phyloP scores from a whole-genome alignment of 2,113 vertebrate species.

The Ictidomys tridecemlineatus region DNA sequence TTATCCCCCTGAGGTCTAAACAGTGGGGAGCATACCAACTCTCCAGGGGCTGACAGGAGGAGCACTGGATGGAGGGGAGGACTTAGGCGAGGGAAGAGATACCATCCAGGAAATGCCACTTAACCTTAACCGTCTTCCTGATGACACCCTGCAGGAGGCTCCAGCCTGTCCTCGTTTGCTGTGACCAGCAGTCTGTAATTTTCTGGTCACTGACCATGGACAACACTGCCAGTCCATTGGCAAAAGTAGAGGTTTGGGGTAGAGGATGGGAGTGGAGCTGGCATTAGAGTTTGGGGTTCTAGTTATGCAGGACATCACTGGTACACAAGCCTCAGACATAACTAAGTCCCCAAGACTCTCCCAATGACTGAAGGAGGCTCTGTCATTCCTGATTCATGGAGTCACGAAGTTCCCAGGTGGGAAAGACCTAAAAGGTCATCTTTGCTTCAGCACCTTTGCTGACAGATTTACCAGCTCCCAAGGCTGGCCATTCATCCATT shows the following conservation, averaged over 20 bases:
- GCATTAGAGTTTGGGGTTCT: neutral
- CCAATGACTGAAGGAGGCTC: neutral
- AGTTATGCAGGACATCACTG: neutral
- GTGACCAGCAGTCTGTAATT: neutral
- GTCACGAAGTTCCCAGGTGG: slow-evolving; percentile 33
- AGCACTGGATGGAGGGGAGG: neutral
- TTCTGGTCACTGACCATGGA: neutral
- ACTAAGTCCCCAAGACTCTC: neutral
- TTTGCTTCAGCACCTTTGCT: slow-evolving; percentile 49
- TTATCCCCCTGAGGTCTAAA: neutral
- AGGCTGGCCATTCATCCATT: slow-evolving; percentile 27
- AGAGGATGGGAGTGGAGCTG: accelerated
- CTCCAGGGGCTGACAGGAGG: neutral
- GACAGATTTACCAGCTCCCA: slow-evolving; percentile 25
- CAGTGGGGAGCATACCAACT: neutral
- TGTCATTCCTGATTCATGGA: slow-evolving; percentile 66
- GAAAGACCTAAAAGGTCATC: slow-evolving; percentile 69
- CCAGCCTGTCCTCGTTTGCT: neutral
- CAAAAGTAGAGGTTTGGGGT: neutral
- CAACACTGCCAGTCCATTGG: neutral
- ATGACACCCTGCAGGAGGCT: neutral
- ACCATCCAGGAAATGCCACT: neutral
- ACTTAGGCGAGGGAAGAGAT: neutral
- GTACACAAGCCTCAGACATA: neutral
- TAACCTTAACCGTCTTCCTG: neutral